These are phyloP conservation scores for Trachelus stipa DNA, from an alignment of 2,888 invertebrate species.

Conservation along the genomic window DNA sequence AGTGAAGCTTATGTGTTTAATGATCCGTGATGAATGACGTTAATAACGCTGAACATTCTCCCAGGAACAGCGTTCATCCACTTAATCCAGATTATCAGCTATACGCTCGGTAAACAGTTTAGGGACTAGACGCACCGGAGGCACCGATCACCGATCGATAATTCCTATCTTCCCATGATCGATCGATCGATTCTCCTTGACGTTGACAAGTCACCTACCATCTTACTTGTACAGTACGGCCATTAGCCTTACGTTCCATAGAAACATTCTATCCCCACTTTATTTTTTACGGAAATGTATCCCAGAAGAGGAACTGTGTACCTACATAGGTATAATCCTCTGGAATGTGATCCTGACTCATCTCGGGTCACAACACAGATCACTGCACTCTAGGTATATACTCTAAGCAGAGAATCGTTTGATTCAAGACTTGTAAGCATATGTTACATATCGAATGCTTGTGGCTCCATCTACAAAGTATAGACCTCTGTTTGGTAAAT, in stretches of 20 bases:
- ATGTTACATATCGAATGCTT: no score
- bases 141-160: not conserved
- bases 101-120: not conserved
- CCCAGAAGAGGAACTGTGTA: not conserved
- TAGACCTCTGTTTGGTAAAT: not conserved
- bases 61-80: not conserved
- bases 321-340: not conserved
- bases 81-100: constrained; percentile 5
- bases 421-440: not conserved
- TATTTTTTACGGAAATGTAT: not conserved
- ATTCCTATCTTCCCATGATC: not conserved
- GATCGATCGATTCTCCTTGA: not conserved
- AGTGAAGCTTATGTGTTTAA: constrained; percentile 22
- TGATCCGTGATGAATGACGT: constrained; percentile 16
- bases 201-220: not conserved
- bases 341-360: not conserved
- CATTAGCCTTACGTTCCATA: not conserved
- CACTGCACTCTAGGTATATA: not conserved
- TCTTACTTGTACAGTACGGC: not conserved
- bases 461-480: no score
- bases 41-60: constrained; percentile 14
- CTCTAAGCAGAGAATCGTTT: not conserved
- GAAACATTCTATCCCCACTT: not conserved
- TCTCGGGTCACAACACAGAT: not conserved
- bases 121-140: not conserved